Conservation (phyloP, 53 echinoderm and acorn worm genomes). For the Henricia sp. region DNA sequence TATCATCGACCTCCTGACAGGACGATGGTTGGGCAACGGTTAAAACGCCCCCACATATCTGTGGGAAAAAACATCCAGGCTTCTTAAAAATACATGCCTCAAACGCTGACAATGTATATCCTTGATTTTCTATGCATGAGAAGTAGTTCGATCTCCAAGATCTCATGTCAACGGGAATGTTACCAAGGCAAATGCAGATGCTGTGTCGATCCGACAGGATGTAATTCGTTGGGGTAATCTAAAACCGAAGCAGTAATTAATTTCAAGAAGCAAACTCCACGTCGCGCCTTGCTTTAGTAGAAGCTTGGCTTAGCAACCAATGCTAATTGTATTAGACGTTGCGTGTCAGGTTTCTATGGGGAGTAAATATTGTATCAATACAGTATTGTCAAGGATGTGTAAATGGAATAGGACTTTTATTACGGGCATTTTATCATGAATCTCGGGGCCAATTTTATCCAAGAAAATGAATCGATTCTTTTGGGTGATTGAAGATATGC, state of each 20-base stretch:
- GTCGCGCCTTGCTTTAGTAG: conserved; percentile 12
- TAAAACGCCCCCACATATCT: no score
- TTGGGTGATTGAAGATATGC: no score
- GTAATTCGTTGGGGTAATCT: conserved; percentile 41
- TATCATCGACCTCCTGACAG: no score
- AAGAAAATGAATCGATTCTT: no score
- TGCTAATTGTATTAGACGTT: conserved; percentile 42
- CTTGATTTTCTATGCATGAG: no score
- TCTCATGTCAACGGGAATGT: neutral
- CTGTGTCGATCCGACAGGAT: conserved; percentile 19
- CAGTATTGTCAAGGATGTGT: neutral
- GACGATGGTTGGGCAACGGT: no score
- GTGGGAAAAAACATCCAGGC: no score
- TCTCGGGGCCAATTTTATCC: no score
- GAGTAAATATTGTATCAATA: conserved; percentile 5
- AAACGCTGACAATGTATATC: no score
- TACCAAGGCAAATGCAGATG: conserved; percentile 17
- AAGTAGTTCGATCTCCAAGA: neutral
- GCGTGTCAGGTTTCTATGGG: neutral
- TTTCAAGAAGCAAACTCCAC: conserved; percentile 27
- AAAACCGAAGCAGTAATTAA: conserved; percentile 42
- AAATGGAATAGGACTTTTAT: no score
- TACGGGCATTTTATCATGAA: no score
- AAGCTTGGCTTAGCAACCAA: conserved; percentile 39
- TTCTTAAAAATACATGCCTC: no score